These are phyloP conservation scores for Agrotis ipsilon DNA, from an alignment of 2,888 invertebrate species.

Conservation along the genomic window DNA sequence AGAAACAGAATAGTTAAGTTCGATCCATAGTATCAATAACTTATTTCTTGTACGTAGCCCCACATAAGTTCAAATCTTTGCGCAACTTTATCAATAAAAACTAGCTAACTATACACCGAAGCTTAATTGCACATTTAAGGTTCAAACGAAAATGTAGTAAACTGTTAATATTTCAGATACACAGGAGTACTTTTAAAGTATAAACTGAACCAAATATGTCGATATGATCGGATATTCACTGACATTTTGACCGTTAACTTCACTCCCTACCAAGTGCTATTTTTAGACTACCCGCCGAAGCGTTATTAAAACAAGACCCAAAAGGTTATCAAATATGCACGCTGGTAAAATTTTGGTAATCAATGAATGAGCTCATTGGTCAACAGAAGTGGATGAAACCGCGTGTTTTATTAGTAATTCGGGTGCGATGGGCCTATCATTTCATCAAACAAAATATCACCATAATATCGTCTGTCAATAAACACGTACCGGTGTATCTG, in stretches of 20 bases:
- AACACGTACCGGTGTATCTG: neutral
- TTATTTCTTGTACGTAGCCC: no score
- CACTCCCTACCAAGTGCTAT: neutral
- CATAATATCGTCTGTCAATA: constrained; percentile 8
- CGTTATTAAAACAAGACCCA: neutral
- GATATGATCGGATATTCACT: neutral
- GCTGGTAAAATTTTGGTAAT: neutral
- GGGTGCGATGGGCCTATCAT: neutral
- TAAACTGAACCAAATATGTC: neutral
- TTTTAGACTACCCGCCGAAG: neutral
- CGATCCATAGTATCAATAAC: no score
- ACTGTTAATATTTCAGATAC: neutral
- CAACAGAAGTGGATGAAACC: neutral
- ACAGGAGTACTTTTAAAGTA: neutral
- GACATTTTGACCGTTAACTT: neutral
- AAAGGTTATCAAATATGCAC: neutral
- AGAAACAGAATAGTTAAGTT: neutral
- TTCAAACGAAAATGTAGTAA: neutral
- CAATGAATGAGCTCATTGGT: neutral
- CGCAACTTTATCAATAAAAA: neutral
- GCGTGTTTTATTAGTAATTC: neutral
- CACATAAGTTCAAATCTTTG: constrained; percentile 4
- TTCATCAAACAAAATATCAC: neutral
- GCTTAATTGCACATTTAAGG: neutral
- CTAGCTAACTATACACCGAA: neutral